Conservation (phyloP, 2,888 invertebrate genomes). For the Notocelia uddmanniana region DNA sequence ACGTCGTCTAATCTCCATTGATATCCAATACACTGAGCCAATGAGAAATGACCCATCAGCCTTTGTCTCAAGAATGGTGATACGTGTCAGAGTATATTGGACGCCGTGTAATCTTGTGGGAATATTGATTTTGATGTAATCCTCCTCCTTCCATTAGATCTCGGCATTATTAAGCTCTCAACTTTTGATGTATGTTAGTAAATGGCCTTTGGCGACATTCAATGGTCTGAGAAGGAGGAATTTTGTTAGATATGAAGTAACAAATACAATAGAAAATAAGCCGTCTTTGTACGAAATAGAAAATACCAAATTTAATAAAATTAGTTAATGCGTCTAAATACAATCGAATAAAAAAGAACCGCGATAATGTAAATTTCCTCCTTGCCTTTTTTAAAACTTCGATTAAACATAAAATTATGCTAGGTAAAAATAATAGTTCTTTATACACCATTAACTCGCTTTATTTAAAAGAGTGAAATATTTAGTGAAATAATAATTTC, state of each 20-base stretch:
- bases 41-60: background rate
- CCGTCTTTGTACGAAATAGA: background rate
- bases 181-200: conserved; percentile 32
- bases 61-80: background rate
- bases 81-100: conserved; percentile 24
- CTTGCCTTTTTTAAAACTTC: too few relatives aligned
- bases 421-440: too few relatives aligned
- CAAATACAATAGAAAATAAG: background rate
- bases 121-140: conserved; percentile 44
- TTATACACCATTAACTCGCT: too few relatives aligned
- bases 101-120: conserved; percentile 33
- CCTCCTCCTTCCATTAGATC: conserved; percentile 33
- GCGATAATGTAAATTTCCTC: too few relatives aligned
- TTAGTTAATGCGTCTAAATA: too few relatives aligned
- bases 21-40: conserved; percentile 19
- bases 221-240: background rate
- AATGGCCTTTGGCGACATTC: conserved; percentile 1
- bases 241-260: too few relatives aligned
- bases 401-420: too few relatives aligned
- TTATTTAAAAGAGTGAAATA: too few relatives aligned
- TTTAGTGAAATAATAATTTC: too few relatives aligned
- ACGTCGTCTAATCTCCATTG: conserved; percentile 32
- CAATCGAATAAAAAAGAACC: too few relatives aligned
- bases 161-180: conserved; percentile 26
- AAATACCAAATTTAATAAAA: background rate